Conservation (phyloP, 2,797 vertebrate genomes). For the Philypnodon macrostomus region DNA sequence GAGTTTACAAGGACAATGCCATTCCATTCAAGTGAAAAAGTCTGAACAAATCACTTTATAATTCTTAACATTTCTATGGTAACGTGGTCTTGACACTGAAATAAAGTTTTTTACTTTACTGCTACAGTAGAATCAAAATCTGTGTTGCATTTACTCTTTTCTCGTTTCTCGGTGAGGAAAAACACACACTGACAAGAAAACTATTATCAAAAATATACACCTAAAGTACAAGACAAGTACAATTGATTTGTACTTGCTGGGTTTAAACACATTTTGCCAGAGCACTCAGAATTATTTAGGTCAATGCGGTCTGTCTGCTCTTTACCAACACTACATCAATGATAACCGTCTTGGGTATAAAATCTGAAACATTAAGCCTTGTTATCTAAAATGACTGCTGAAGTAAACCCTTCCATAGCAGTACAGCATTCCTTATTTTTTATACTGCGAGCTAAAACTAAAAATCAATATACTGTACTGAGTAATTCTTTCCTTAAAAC, state of each 20-base stretch:
- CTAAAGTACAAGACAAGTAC: not conserved
- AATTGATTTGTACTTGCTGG: not conserved
- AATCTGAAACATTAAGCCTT: not conserved
- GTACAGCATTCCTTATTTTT: conserved; percentile 11
- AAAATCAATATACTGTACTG: not conserved
- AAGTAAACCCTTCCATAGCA: not conserved
- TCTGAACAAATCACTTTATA: not conserved
- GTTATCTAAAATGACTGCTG: not conserved
- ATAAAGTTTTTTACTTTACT: too few relatives aligned
- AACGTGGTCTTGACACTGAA: too few relatives aligned
- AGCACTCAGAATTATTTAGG: not conserved
- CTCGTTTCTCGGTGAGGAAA: too few relatives aligned
- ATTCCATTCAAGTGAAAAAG: conserved; percentile 1
- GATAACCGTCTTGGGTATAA: not conserved
- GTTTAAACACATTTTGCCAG: not conserved
- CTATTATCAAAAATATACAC: too few relatives aligned
- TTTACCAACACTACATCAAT: not conserved
- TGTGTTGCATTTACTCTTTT: too few relatives aligned
- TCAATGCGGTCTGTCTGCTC: not conserved
- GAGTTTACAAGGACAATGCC: conserved; percentile 28
- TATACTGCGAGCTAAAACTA: not conserved
- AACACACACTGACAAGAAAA: too few relatives aligned
- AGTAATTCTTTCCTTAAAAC: not conserved
- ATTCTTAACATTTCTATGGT: too few relatives aligned
- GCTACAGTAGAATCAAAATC: too few relatives aligned